Evolutionary conservation across 2,113 vertebrate species (phyloP).

Genomic region (Petrocephalus microphthalmus): DNA sequence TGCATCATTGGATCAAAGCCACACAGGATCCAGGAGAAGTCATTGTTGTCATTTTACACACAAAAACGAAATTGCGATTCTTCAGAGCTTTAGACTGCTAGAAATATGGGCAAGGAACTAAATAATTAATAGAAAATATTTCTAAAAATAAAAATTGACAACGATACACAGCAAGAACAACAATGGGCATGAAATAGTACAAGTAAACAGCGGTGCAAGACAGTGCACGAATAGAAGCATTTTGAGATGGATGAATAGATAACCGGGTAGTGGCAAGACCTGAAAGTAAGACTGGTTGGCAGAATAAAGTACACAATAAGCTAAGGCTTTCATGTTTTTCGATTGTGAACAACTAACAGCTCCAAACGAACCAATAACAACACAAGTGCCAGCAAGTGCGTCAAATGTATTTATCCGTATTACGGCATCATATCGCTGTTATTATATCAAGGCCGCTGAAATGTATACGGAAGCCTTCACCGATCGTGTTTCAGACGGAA

Average conservation of each 20-base stretch:
- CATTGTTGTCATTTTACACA: neutral
- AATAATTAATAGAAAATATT: neutral
- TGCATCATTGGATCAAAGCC: neutral
- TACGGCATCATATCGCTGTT: neutral
- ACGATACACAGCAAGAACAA: neutral
- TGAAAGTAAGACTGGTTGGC: neutral
- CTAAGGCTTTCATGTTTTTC: neutral
- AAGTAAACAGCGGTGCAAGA: neutral
- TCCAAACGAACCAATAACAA: neutral
- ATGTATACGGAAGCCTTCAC: neutral
- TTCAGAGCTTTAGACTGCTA: neutral
- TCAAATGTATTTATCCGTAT: neutral
- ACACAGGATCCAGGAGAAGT: neutral
- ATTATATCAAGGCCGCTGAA: neutral
- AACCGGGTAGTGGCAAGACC: neutral
- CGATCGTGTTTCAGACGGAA: neutral
- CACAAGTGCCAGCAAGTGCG: neutral
- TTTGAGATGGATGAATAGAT: neutral
- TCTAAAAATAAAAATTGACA: neutral
- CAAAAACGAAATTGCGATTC: neutral
- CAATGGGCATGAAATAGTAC: neutral
- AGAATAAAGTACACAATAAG: neutral
- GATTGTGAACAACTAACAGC: neutral
- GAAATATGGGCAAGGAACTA: neutral
- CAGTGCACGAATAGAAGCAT: neutral